phyloP scores from a whole-genome alignment of 2,797 vertebrate species.

The Spondyliosoma cantharus region DNA sequence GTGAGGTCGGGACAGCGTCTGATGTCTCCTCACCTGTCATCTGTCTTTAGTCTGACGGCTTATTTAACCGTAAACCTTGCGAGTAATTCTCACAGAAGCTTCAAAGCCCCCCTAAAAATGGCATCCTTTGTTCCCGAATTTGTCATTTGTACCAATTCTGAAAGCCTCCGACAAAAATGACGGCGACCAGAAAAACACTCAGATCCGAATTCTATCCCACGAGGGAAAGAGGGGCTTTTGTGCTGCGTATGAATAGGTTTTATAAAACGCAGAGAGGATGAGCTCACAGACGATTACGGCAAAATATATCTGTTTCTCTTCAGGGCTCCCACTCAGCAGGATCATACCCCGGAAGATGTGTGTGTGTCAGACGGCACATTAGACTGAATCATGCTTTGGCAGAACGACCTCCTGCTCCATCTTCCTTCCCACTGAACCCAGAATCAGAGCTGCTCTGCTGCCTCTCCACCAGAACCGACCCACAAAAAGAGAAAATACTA shows the following conservation, averaged over 20 bases:
- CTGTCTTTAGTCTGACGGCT: no score
- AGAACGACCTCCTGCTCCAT: slow-evolving; percentile 35
- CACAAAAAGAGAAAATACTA: neutral
- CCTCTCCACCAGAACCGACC: slow-evolving; percentile 18
- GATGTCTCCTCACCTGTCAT: no score
- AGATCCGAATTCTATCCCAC: neutral
- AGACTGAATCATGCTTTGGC: slow-evolving; percentile 34
- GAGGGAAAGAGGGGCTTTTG: neutral
- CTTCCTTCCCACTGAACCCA: slow-evolving; percentile 26
- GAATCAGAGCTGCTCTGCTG: slow-evolving; percentile 15
- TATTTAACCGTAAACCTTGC: no score
- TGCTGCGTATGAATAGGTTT: neutral
- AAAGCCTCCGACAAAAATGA: neutral
- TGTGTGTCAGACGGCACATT: slow-evolving; percentile 23
- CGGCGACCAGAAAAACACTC: neutral
- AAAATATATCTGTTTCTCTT: slow-evolving; percentile 24
- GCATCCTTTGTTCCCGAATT: neutral
- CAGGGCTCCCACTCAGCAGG: slow-evolving; percentile 33
- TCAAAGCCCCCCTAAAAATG: neutral
- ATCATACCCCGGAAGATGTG: neutral
- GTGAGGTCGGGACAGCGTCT: no score
- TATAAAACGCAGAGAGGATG: slow-evolving; percentile 3
- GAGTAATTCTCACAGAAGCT: no score
- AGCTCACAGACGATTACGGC: slow-evolving; percentile 7
- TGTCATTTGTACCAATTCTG: neutral